These are phyloP conservation scores for Xyliphius kryptos DNA, from an alignment of 2,113 vertebrate genomes.

Conservation along the genomic window DNA sequence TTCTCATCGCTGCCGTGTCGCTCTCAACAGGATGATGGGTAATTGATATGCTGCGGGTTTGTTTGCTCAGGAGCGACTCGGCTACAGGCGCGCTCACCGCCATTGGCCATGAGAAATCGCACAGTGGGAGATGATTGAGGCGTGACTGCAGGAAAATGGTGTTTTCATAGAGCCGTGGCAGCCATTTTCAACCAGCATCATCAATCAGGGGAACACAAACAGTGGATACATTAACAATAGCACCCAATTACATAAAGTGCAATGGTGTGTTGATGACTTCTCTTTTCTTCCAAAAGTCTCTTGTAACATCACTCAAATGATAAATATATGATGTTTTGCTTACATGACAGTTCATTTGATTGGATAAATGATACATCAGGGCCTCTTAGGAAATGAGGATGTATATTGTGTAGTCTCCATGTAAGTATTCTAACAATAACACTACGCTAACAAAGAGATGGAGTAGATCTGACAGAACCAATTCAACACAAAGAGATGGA, in stretches of 20 bases:
- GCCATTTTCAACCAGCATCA: constrained; percentile 28
- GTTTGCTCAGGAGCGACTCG: constrained; percentile 52
- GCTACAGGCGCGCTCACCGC: constrained; percentile 54
- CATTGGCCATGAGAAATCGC: constrained; percentile 33
- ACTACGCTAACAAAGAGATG: too few relatives aligned
- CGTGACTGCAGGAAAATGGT: constrained; percentile 65
- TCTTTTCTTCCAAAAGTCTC: too few relatives aligned
- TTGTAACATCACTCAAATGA: too few relatives aligned
- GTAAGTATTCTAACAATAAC: too few relatives aligned
- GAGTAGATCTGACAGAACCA: too few relatives aligned
- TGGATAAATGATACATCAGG: too few relatives aligned
- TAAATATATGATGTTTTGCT: too few relatives aligned
- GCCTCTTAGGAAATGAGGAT: too few relatives aligned
- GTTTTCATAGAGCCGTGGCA: constrained; percentile 60
- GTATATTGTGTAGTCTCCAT: too few relatives aligned
- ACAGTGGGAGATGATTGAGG: constrained; percentile 66
- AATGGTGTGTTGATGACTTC: not conserved
- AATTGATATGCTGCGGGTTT: constrained; percentile 64
- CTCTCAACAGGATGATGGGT: constrained; percentile 54
- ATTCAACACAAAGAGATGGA: too few relatives aligned
- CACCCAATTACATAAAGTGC: constrained; percentile 16
- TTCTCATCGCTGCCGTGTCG: constrained; percentile 10
- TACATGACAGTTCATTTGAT: too few relatives aligned
- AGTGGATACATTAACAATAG: constrained; percentile 16
- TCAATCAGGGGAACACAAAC: constrained; percentile 27